Conservation (phyloP, 1,140 invertebrate species). For the Lordiphosa stackelbergi region DNA sequence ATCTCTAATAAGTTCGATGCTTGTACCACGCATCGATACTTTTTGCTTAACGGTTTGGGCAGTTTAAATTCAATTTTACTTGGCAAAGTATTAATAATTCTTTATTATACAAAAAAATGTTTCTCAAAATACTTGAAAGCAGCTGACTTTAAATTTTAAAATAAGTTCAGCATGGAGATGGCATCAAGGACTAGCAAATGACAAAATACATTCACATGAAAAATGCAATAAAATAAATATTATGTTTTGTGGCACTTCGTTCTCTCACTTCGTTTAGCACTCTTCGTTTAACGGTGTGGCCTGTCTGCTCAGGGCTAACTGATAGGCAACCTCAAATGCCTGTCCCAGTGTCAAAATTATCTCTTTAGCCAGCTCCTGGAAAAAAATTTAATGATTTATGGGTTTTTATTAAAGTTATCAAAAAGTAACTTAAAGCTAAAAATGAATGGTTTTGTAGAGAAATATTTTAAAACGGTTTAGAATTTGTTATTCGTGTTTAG, state of each 20-base stretch:
- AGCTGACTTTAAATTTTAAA: conserved; percentile 21
- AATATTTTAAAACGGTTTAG: no score
- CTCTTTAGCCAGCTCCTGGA: conserved; percentile 95
- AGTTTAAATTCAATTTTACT: background rate
- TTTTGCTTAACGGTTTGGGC: no score
- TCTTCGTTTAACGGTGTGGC: conserved; percentile 33
- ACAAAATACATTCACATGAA: conserved; percentile 42
- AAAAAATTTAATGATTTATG: background rate
- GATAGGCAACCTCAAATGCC: conserved; percentile 98
- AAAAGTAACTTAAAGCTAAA: no score
- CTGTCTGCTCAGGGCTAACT: conserved; percentile 77
- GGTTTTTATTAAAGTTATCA: no score
- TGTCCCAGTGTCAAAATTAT: conserved; percentile 97
- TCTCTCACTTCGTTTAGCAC: conserved; percentile 40
- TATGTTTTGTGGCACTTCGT: conserved; percentile 46
- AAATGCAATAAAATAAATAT: conserved; percentile 50
- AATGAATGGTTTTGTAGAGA: no score
- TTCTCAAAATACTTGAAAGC: conserved; percentile 44
- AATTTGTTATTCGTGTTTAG: no score
- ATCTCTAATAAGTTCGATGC: background rate
- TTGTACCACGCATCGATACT: background rate
- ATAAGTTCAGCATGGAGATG: conserved; percentile 51
- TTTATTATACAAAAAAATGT: conserved; percentile 39
- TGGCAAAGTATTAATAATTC: conserved; percentile 5
- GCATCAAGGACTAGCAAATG: conserved; percentile 66